Evolutionary conservation across 2,113 vertebrate species (phyloP), one percentile per base, ranked within the genome.

Genomic region (Mugil cephalus): DNA sequence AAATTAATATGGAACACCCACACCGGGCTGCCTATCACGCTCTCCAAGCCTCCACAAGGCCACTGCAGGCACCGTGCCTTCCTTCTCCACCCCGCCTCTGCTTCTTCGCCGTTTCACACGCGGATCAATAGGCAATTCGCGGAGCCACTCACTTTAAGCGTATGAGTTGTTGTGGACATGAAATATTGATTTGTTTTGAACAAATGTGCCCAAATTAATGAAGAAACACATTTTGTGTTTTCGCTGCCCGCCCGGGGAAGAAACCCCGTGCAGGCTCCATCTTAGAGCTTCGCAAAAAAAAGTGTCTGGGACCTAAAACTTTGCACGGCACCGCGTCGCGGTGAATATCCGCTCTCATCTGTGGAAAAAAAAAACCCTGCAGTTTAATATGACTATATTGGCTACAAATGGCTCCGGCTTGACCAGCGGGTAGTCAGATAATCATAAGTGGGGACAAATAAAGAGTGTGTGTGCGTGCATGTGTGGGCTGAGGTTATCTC

Each of bases 51-150:
- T 82, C 40, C 68, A 79, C 65, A 71, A 82, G 80, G 78, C 86
- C 83, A 77, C 80, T 84, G 82, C 79, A 74, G 75, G 74, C 72
- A 42, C 75, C 60, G 69, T 65, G 52, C 56, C 72, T 60, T 68
- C 50, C 19, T 60, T 68, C 50, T 19, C 61, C 69, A 62, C n/a
- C 76, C 36, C 36, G 4, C 50, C 18, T 19, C 5, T 30, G 55
- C 47, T 74, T 73, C 66, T 69, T n/a, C 39, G 54, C 62, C 21
- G 61, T 70, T 85, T 84, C 79, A 76, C 79, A 80, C 76, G 8
- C 76, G 60, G 86, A 91, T 91, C 91, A 86, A 92, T 91, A 92
- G 85, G 77, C 86, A 90, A 92, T 92, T 89, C 90, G 50, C 85
- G 71, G 76, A 85, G 87, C 82, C 82, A 80, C 80, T 88, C 77